These are phyloP conservation scores for Nephrotoma flavescens DNA, from an alignment of 2,888 invertebrate species.

Conservation along the genomic window DNA sequence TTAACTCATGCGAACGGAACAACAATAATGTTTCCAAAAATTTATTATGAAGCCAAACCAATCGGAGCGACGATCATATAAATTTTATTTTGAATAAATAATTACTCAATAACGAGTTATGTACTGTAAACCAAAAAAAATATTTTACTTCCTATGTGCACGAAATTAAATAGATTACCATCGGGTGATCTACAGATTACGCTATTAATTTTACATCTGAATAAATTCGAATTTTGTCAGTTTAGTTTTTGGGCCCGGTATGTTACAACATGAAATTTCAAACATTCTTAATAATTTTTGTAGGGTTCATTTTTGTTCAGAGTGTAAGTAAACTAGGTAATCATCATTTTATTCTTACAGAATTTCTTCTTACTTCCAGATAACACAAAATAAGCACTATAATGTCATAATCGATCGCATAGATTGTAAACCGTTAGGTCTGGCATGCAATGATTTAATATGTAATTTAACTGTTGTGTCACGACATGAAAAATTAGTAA, in stretches of 20 bases:
- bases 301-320: background rate
- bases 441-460: background rate
- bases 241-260: background rate
- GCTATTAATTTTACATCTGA: background rate
- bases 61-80: background rate
- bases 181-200: background rate
- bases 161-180: background rate
- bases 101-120: background rate
- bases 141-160: background rate
- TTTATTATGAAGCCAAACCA: background rate
- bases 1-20: background rate
- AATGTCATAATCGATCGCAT: background rate
- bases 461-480: background rate
- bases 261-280: background rate
- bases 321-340: background rate
- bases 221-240: background rate
- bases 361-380: background rate
- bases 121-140: background rate
- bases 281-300: background rate
- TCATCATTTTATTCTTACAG: no score
- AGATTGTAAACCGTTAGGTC: background rate
- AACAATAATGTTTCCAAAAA: background rate
- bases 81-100: background rate
- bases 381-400: background rate
- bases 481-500: background rate